A percentile compares a stretch with the other conserved stretches of the same genome.
Conservation (phyloP, 92 coral and sea anemone species). For the Palythoa caribaeorum region DNA sequence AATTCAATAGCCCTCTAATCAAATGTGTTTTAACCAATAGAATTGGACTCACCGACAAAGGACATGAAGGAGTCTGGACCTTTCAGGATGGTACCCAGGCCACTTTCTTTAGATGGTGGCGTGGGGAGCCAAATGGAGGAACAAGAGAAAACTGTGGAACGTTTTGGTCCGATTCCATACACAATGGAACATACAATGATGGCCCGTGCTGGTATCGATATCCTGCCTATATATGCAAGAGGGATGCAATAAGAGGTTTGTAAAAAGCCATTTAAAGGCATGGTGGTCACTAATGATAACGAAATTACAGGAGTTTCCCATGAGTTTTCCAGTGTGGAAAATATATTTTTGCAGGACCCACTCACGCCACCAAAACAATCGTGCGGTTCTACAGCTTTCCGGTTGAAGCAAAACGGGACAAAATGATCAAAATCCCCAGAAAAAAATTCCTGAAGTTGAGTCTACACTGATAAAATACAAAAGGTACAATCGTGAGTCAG, state of each 20-base stretch:
- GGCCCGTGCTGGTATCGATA: background rate
- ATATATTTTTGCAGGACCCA: no score
- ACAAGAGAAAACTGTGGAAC: slow-evolving; percentile 4
- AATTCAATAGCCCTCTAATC: background rate
- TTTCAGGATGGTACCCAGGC: slow-evolving; percentile 32
- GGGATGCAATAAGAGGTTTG: slow-evolving; percentile 2
- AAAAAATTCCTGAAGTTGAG: no score
- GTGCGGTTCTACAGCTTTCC: no score
- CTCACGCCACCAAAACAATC: no score
- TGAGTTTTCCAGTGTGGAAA: no score
- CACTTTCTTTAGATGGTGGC: slow-evolving; percentile 5
- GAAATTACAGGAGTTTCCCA: background rate
- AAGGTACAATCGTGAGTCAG: no score
- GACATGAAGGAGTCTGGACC: slow-evolving; percentile 34
- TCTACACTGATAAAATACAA: no score
- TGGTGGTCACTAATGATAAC: background rate
- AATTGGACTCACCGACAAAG: slow-evolving; percentile 37
- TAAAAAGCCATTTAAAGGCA: background rate
- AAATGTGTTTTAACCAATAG: background rate
- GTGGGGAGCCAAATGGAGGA: slow-evolving; percentile 19
- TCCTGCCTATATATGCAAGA: slow-evolving; percentile 23
- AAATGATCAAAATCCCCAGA: no score
- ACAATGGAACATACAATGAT: slow-evolving; percentile 4
- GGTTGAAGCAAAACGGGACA: no score
- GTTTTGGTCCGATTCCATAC: background rate